Evolutionary conservation across 2,888 invertebrate genomes (phyloP).

Genomic region (Papilio protenor): DNA sequence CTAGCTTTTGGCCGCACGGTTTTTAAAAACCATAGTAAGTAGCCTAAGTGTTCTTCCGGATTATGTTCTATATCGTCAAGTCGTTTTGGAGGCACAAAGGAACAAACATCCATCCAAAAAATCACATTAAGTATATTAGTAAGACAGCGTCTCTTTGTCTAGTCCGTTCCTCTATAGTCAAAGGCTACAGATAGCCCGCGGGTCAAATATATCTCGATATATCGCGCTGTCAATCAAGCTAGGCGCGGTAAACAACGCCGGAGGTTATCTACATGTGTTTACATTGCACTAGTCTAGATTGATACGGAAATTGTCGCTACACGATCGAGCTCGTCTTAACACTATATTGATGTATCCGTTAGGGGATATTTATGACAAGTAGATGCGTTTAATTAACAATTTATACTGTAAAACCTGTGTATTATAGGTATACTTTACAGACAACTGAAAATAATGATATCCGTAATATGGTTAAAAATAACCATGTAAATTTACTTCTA

Average conservation of each 20-base stretch:
- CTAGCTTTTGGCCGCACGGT: background rate
- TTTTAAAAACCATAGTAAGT: background rate
- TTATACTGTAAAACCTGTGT: background rate
- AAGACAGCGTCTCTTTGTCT: background rate
- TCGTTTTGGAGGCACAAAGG: background rate
- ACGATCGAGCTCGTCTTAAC: conserved; percentile 44
- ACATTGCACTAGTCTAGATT: conserved; percentile 49
- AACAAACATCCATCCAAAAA: background rate
- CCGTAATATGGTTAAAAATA: background rate
- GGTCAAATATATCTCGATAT: conserved; percentile 57
- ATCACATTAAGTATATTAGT: too few species aligned
- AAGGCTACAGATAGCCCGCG: conserved; percentile 63
- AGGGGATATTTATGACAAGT: background rate
- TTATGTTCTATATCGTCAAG: background rate
- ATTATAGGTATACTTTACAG: background rate
- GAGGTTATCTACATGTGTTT: conserved; percentile 62
- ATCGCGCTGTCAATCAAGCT: conserved; percentile 74
- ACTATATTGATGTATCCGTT: conserved; percentile 38
- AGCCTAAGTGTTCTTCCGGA: too few species aligned
- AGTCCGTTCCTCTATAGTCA: background rate
- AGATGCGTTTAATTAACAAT: too few species aligned
- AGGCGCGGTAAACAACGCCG: conserved; percentile 66
- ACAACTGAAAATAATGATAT: background rate
- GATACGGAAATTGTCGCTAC: conserved; percentile 64
- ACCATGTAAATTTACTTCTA: background rate